phyloP scores from a whole-genome alignment of 2,797 vertebrate species.

The Podarcis lilfordi region DNA sequence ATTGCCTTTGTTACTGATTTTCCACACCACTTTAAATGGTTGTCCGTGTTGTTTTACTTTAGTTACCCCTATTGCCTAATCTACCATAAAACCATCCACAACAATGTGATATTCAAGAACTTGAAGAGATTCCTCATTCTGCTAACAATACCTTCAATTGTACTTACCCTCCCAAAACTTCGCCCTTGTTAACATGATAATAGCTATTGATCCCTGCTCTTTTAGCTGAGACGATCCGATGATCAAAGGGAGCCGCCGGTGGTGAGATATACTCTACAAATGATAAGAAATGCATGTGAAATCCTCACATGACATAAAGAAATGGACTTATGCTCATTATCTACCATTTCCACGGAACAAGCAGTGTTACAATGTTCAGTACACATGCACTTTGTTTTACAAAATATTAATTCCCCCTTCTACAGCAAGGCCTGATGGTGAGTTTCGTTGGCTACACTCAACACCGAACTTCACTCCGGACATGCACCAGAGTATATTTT shows the following conservation, averaged over 20 bases:
- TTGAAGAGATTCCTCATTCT: constrained; percentile 9
- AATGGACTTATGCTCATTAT: constrained; percentile 10
- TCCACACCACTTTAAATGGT: neutral
- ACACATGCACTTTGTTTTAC: neutral
- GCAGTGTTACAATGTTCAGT: neutral
- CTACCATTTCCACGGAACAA: neutral
- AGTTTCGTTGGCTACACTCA: neutral
- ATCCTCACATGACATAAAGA: neutral
- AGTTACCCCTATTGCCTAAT: constrained; percentile 2
- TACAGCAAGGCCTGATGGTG: neutral
- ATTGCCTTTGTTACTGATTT: neutral
- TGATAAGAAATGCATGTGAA: constrained; percentile 33
- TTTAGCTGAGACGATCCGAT: constrained; percentile 91
- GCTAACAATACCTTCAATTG: constrained; percentile 9
- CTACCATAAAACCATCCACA: neutral
- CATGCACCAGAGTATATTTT: neutral
- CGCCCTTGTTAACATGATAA: constrained; percentile 88
- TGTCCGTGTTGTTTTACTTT: neutral
- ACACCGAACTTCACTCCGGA: neutral
- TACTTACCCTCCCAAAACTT: constrained; percentile 94
- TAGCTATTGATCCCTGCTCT: constrained; percentile 83
- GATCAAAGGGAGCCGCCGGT: constrained; percentile 90
- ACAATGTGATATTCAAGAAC: neutral
- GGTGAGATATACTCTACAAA: constrained; percentile 82
- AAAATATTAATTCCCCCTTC: neutral